Evolutionary conservation across 2,113 vertebrate genomes (phyloP), one percentile per base, ranked within the genome.

Genomic region (Tenebrosternarchus preto): DNA sequence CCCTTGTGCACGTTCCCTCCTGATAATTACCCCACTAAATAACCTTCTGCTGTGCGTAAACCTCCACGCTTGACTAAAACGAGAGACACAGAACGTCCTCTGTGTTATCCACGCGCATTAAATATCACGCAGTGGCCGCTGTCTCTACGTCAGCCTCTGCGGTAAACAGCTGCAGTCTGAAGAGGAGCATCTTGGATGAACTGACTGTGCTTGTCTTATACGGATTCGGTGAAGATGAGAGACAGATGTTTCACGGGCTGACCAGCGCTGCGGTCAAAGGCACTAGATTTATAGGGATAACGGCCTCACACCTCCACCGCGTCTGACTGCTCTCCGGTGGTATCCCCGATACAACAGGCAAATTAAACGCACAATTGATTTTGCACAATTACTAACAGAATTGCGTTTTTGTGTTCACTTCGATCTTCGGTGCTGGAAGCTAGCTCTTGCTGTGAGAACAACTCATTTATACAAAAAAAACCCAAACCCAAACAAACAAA

Each of bases 201-300:
- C 33, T 7, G 50, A 20, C 15, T 59, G 66, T 72, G 61, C 64
- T 80, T 74, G 77, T 82, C 76, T 59, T 69, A 61, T 61, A 56
- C 5, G 16, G 36, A 33, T 8, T 33, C 29, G 8, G 31, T 79
- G 67, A 29, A 83, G 77, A 86, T 80, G 53, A 76, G 56, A 84
- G 71, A 83, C 82, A 86, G 79, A 86, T 83, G 79, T 78, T 50
- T 74, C 63, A 63, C 36, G 3, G 5, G n/a, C 24, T 39, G 33
- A 43, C 56, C 27, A 0, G 57, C 29, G 36, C 70, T 73, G n/a
- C 20, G 6, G 63, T 50, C 43, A 50, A 15, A 9, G 43, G 43
- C 12, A 12, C 43, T 50, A 57, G 29, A 78, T 27, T 20, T 69
- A 12, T 17, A 24, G 56, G 46, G 29, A 33, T 80, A 80, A 80